Conservation (phyloP, 2,888 invertebrate genomes). For the Ferdinandea cuprea region DNA sequence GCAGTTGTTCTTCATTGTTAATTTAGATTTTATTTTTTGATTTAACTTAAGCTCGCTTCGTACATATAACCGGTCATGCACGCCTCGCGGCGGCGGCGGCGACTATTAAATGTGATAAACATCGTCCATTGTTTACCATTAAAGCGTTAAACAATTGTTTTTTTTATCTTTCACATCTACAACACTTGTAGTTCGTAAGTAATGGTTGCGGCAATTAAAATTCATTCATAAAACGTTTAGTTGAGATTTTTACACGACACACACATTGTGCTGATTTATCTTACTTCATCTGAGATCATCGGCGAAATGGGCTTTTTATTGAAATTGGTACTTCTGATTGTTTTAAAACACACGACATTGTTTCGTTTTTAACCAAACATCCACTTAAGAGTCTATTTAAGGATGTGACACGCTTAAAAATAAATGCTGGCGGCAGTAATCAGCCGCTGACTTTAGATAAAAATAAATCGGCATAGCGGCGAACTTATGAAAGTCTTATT, state of each 20-base stretch:
- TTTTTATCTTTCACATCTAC: constrained; percentile 13
- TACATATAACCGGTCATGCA: background rate
- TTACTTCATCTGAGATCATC: background rate
- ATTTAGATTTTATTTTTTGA: constrained; percentile 2
- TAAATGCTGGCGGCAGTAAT: background rate
- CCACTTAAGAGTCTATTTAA: background rate
- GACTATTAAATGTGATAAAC: constrained; percentile 6
- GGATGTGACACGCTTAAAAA: background rate
- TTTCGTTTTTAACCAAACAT: too few species aligned
- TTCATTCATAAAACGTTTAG: constrained; percentile 16
- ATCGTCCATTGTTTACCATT: constrained; percentile 16
- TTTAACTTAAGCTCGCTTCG: background rate
- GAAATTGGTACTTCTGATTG: background rate
- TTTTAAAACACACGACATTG: too few species aligned
- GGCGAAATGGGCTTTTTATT: background rate
- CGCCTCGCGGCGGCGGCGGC: background rate
- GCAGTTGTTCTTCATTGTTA: background rate
- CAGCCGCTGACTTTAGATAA: background rate
- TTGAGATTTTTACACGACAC: constrained; percentile 6
- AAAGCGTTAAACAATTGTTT: background rate
- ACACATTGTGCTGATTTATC: background rate
- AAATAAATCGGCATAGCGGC: background rate
- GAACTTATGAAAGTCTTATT: too few species aligned
- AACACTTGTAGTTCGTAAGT: too few species aligned
- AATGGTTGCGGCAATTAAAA: constrained; percentile 16